These are phyloP conservation scores for Paracanthobrama guichenoti DNA, from an alignment of 2,113 vertebrate genomes.

Conservation along the genomic window DNA sequence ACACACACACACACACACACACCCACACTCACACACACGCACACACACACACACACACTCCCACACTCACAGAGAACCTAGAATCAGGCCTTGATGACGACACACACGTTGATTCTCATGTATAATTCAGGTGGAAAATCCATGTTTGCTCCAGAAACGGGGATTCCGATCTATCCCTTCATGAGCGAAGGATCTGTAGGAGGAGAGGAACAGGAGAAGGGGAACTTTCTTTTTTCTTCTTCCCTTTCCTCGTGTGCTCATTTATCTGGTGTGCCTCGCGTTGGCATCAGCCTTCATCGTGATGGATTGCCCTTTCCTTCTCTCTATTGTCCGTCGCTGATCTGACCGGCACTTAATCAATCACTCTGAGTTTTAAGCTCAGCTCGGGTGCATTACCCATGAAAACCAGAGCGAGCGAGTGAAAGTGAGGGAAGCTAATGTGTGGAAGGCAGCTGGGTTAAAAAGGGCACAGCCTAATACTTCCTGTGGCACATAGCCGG, in stretches of 20 bases:
- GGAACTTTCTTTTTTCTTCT: conserved; percentile 12
- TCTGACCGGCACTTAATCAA: conserved; percentile 67
- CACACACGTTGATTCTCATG: conserved; percentile 59
- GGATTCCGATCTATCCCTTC: conserved; percentile 24
- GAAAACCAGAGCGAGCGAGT: conserved; percentile 8
- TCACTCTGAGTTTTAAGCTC: conserved; percentile 63
- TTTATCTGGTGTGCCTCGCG: conserved; percentile 66
- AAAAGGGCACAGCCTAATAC: not conserved
- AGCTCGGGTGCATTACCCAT: conserved; percentile 15
- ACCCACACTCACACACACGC: too few species aligned
- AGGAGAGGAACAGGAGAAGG: not conserved
- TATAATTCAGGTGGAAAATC: conserved; percentile 68
- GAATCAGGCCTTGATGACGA: conserved; percentile 50
- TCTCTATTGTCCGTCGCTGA: conserved; percentile 67
- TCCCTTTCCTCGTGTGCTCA: conserved; percentile 45
- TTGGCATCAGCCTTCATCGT: conserved; percentile 68
- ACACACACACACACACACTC: not conserved
- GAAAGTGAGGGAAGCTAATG: not conserved
- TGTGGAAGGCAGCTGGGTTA: not conserved
- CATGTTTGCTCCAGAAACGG: conserved; percentile 43
- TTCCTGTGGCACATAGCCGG: not conserved
- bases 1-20: too few species aligned
- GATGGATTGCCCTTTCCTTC: conserved; percentile 68
- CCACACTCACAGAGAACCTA: conserved; percentile 24
- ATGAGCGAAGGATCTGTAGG: not conserved